A percentile compares a stretch with the other conserved stretches of the same genome.
Evolutionary conservation across 2,113 vertebrate species (phyloP).

Genomic region (Corythornis cristatus): DNA sequence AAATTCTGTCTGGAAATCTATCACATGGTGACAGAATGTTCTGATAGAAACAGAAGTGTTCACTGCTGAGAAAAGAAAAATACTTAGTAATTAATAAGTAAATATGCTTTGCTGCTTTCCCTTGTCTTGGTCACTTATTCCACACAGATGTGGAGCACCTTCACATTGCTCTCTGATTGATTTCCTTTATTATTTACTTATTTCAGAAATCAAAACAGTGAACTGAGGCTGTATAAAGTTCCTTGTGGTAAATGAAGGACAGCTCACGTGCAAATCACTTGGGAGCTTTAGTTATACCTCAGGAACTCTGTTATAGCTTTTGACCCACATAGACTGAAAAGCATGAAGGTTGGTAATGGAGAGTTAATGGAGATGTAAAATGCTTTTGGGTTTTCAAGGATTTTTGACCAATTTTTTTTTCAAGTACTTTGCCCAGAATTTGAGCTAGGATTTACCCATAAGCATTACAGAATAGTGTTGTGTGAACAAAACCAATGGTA

Average conservation of each 20-base stretch:
- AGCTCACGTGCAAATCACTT: background rate
- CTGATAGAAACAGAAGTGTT: background rate
- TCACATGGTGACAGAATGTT: background rate
- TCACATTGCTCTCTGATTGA: background rate
- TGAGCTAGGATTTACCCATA: background rate
- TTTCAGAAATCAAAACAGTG: background rate
- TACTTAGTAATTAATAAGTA: background rate
- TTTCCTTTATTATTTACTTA: background rate
- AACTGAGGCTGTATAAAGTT: background rate
- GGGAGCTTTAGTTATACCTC: background rate
- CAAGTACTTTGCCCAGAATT: background rate
- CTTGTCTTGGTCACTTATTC: background rate
- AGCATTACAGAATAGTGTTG: background rate
- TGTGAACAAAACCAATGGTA: background rate
- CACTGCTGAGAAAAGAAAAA: background rate
- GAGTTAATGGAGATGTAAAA: background rate
- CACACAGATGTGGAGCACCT: background rate
- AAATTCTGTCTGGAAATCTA: background rate
- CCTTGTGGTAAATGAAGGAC: background rate
- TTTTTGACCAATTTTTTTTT: background rate
- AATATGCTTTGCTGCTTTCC: background rate
- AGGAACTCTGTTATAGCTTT: background rate
- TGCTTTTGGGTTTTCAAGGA: background rate
- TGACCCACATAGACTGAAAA: background rate
- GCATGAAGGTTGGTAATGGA: background rate